Percentiles rank a stretch among this genome's conserved stretches.
Evolutionary conservation across 1,140 invertebrate species (phyloP).

Genomic region (Apis mellifera): Amel_HAv3.1 CM009933.2:2797001-2797500

Average conservation of each 20-base stretch:
- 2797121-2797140: slow-evolving; percentile 81
- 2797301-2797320: slow-evolving; percentile 74
- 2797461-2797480: slow-evolving; percentile 21
- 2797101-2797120: slow-evolving; percentile 69
- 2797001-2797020: slow-evolving; percentile 71
- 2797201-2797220: slow-evolving; percentile 85
- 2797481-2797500: slow-evolving; percentile 37
- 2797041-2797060: slow-evolving; percentile 74
- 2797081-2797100: slow-evolving; percentile 42
- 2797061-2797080: slow-evolving; percentile 69
- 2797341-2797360: slow-evolving; percentile 81
- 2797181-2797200: slow-evolving; percentile 83
- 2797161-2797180: slow-evolving; percentile 80
- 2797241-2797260: slow-evolving; percentile 85
- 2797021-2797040: slow-evolving; percentile 68
- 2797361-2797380: slow-evolving; percentile 48
- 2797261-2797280: slow-evolving; percentile 79
- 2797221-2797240: slow-evolving; percentile 85
- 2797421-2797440: slow-evolving; percentile 64
- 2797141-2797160: slow-evolving; percentile 83
- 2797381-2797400: slow-evolving; percentile 48
- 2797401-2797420: slow-evolving; percentile 55
- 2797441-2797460: slow-evolving; percentile 35
- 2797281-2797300: slow-evolving; percentile 69
- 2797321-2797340: slow-evolving; percentile 71